These are phyloP conservation scores for Acromyrmex charruanus DNA, from an alignment of 1,140 invertebrate species.

Conservation along the genomic window DNA sequence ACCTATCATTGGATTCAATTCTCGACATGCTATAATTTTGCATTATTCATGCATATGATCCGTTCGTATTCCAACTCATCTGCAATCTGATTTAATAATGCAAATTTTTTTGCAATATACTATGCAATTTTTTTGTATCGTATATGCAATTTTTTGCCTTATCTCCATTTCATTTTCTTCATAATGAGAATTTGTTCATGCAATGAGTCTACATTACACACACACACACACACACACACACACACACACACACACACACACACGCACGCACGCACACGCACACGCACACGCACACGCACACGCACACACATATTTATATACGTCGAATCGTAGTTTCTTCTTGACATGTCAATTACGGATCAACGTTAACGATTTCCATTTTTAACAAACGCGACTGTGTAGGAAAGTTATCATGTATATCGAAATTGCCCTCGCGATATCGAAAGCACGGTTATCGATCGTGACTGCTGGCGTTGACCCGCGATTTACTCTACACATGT, in stretches of 20 bases:
- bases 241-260: too few species aligned
- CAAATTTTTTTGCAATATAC: not conserved
- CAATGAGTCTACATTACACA: not conserved
- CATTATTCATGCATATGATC: not conserved
- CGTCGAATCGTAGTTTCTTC: not conserved
- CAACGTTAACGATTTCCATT: not conserved
- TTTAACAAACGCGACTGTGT: not conserved
- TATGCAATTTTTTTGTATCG: not conserved
- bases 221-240: too few species aligned
- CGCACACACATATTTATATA: not conserved
- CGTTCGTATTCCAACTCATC: not conserved
- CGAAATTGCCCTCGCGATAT: constrained; percentile 42
- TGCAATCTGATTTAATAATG: constrained; percentile 3
- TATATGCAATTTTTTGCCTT: not conserved
- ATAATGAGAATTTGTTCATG: not conserved
- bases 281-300: too few species aligned
- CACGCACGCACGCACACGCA: too few species aligned
- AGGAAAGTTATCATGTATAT: constrained; percentile 33
- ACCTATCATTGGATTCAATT: not conserved
- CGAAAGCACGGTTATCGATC: constrained; percentile 46
- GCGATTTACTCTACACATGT: constrained; percentile 52
- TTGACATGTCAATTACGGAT: constrained; percentile 20
- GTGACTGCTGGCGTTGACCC: not conserved
- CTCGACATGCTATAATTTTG: not conserved
- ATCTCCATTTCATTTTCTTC: not conserved